Percentiles rank a stretch among this genome's conserved stretches.
Evolutionary conservation across 2,113 vertebrate species (phyloP).

Genomic region (Anhinga rufa): DNA sequence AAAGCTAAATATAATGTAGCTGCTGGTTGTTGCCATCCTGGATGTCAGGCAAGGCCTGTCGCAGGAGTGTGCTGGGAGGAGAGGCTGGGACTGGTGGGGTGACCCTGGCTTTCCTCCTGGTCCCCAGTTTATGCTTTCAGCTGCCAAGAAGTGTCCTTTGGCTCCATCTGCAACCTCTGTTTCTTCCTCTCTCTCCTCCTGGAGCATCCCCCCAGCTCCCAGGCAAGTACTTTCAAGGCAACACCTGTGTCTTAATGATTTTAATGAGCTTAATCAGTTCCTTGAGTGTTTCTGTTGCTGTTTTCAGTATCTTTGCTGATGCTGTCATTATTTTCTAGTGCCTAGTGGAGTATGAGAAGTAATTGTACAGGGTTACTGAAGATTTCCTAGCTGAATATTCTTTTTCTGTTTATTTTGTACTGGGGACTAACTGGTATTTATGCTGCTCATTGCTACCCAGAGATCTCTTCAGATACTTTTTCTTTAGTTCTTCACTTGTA

Average conservation of each 20-base stretch:
- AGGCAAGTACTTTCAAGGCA: neutral
- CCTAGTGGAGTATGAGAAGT: neutral
- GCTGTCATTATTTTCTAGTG: neutral
- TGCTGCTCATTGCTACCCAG: neutral
- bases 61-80: neutral
- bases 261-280: neutral
- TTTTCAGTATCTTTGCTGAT: neutral
- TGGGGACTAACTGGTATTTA: neutral
- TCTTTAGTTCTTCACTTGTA: neutral
- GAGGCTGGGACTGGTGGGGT: neutral
- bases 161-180: neutral
- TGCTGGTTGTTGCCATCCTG: neutral
- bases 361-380: neutral
- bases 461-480: neutral
- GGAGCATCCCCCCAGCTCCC: neutral
- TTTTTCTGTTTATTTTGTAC: neutral
- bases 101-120: neutral
- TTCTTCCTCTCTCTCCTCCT: neutral
- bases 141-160: neutral
- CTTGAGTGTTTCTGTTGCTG: neutral
- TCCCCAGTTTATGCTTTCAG: neutral
- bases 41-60: neutral
- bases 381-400: neutral
- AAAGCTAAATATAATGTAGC: neutral
- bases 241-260: neutral